Evolutionary conservation across 2,888 invertebrate genomes (phyloP).

Genomic region (Dryadula phaetusa): DNA sequence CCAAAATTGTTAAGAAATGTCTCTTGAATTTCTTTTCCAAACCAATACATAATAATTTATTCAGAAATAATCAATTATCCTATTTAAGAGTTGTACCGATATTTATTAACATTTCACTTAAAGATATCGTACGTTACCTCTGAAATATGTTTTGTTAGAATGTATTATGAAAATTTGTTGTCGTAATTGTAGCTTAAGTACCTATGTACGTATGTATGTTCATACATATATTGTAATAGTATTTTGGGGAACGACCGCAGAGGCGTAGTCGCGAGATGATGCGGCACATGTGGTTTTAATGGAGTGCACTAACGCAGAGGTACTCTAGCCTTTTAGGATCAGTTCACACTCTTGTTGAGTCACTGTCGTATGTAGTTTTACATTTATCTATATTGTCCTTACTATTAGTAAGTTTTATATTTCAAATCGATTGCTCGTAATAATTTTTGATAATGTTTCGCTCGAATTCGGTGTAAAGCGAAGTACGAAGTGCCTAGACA

Average conservation of each 20-base stretch:
- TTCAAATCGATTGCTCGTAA: too few relatives aligned
- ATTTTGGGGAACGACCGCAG: slow-evolving; percentile 47
- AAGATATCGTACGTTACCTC: background rate
- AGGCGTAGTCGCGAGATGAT: slow-evolving; percentile 59
- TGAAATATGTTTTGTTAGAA: background rate
- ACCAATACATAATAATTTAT: background rate
- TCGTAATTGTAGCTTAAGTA: slow-evolving; percentile 30
- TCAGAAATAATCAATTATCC: background rate
- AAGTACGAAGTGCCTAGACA: too few relatives aligned
- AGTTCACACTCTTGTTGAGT: slow-evolving; percentile 32
- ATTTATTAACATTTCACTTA: background rate
- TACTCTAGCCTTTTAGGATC: slow-evolving; percentile 39
- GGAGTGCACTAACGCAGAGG: slow-evolving; percentile 73
- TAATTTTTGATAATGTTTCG: too few relatives aligned
- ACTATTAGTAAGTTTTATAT: background rate
- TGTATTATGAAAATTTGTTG: slow-evolving; percentile 15
- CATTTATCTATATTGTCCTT: background rate
- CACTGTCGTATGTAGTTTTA: background rate
- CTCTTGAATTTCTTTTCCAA: background rate
- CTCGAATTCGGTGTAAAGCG: too few relatives aligned
- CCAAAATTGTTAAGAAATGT: background rate
- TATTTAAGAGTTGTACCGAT: background rate
- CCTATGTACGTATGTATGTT: slow-evolving; percentile 20
- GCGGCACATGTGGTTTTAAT: slow-evolving; percentile 79
- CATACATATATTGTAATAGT: slow-evolving; percentile 32